Evolutionary conservation across 2,797 vertebrate genomes (phyloP), one percentile per base, ranked within the genome.

Genomic region (Brachyalestes nurse): DNA sequence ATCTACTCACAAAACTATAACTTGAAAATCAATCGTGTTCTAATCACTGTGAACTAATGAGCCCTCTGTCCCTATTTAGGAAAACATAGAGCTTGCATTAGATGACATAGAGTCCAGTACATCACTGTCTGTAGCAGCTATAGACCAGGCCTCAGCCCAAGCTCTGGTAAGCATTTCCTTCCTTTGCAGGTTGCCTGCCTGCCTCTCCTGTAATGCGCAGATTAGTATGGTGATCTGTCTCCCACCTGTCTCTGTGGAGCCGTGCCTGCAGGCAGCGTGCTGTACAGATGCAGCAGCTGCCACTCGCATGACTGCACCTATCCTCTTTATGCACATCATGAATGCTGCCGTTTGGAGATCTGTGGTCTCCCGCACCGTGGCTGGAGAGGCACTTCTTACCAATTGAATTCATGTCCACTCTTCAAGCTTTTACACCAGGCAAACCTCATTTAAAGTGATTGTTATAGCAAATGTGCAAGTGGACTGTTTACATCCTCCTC

Each of bases 61-160:
- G 0, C 14, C 76, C 85, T 94, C 89, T 95, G 81, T 94, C 88
- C 84, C 86, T 90, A 42, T 89, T 89, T 93, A 99, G 98, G 98
- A 99, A 92, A 98, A 98, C 92, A 96, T 99, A 88, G 97, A 98
- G 86, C 92, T 99, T 87, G 91, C 93, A 57, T 97, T 99, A 94
- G 95, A 98, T 85, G 97, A 98, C 87, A 91, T 96, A 88, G 97
- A 99, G 88, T 94, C 96, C 49, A 90, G 88, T 88, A 90, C 88
- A 49, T 96, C 94, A 67, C 92, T 92, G 88, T 97, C 97, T 49
- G 93, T 99, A 89, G 96, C 96, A 4, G 94, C 93, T 85, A 92
- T 99, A 90, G 98, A 99, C 91, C 96, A 99, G 88, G 90, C 97
- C 71, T 98, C 97, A 0, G 93, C 96, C 86, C 97, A 99, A 92